A percentile compares a stretch with the other conserved stretches of the same genome.
Conservation (phyloP, 2,888 invertebrate genomes). For the Spatulosminthurus flaviceps region DNA sequence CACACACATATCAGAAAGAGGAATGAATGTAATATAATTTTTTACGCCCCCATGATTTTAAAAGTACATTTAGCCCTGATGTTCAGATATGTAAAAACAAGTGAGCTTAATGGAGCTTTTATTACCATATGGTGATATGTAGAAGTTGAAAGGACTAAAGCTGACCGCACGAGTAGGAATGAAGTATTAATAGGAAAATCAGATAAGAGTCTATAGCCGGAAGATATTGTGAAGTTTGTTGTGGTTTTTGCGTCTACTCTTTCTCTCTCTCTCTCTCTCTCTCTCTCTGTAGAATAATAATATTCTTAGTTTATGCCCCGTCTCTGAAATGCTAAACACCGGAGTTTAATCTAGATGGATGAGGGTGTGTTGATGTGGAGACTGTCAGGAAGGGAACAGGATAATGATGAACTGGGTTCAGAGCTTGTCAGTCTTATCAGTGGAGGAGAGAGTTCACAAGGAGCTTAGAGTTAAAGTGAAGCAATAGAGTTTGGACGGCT, state of each 20-base stretch:
- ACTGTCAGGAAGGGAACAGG: slow-evolving; percentile 13
- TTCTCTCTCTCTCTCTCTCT: not conserved
- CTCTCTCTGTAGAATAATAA: not conserved
- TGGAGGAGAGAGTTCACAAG: not conserved
- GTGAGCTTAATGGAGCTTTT: no score
- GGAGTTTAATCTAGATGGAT: slow-evolving; percentile 25
- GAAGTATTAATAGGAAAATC: no score
- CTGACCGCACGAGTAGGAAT: no score
- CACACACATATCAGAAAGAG: no score
- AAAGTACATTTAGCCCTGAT: no score
- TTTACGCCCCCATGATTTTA: no score
- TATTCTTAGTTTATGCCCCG: not conserved
- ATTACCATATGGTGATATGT: no score
- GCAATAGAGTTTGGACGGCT: not conserved
- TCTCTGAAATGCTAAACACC: slow-evolving; percentile 5
- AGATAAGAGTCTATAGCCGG: no score
- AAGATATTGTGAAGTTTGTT: not conserved
- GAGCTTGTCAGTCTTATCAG: slow-evolving; percentile 6
- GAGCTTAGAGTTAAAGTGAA: slow-evolving; percentile 3
- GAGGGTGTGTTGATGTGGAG: slow-evolving; percentile 26
- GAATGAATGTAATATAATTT: no score
- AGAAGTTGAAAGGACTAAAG: no score
- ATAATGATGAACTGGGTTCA: slow-evolving; percentile 16
- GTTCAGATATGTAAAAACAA: no score
- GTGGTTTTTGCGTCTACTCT: not conserved